These are phyloP conservation scores for Psophia crepitans DNA, from an alignment of 2,113 vertebrate genomes.

Conservation along the genomic window DNA sequence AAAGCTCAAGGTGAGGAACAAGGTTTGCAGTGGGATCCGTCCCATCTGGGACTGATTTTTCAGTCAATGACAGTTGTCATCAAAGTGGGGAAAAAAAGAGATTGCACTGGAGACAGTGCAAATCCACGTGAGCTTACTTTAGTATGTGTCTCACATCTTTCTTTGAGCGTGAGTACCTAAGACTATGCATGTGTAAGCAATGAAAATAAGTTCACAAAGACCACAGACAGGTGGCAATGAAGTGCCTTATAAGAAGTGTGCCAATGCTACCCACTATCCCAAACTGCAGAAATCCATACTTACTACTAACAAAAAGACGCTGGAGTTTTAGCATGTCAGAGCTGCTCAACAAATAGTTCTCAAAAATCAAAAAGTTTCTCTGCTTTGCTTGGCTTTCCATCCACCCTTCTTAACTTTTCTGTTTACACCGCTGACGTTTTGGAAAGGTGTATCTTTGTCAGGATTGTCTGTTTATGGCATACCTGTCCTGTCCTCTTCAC, in stretches of 20 bases:
- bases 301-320: not conserved
- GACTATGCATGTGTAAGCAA: not conserved
- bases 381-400: not conserved
- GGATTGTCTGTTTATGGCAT: not conserved
- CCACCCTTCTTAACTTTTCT: not conserved
- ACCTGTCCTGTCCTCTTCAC: not conserved
- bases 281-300: not conserved
- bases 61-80: not conserved
- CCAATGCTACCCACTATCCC: not conserved
- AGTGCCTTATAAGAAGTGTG: not conserved
- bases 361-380: not conserved
- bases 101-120: not conserved
- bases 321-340: not conserved
- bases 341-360: not conserved
- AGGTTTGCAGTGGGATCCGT: fast-evolving
- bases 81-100: not conserved
- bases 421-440: not conserved
- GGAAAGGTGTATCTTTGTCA: not conserved
- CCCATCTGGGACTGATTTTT: not conserved
- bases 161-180: not conserved
- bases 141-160: not conserved
- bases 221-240: not conserved
- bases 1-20: not conserved
- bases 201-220: not conserved
- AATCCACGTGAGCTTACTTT: not conserved